Evolutionary conservation across 2,797 vertebrate genomes (phyloP), one percentile per base, ranked within the genome.

Genomic region (Leptatherina wallacei): DNA sequence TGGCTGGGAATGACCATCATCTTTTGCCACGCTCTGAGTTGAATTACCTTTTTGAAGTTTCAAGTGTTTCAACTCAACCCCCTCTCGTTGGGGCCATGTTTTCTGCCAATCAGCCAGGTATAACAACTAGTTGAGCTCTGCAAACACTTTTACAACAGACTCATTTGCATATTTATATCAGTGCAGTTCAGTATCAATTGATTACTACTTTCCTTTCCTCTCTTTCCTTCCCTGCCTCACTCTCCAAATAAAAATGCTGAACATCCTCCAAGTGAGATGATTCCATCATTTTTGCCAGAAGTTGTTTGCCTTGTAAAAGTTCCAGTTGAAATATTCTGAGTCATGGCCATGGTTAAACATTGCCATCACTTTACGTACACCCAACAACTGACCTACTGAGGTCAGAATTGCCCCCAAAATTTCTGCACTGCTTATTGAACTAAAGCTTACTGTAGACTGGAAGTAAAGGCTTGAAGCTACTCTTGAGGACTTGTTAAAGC

Each of bases 401-500:
- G 27, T 30, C 24, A 59, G 8, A 61, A 16, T 63, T 51, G 4
- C 5, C 14, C 60, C 20, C 61, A 57, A 70, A 57, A 70, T 30
- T 63, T 59, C 30, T 61, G 33, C 24, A 38, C 27, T 6, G 29
- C 36, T 69, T 30, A 44, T 14, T 32, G 40, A 72, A 18, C 65
- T 3, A 32, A 12, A n/a, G 9, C 14, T 27, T 16, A 12, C 14
- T 36, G 32, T 35, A 10, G 33, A 35, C 7, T 8, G 33, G 33
- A 35, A 8, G 33, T 35, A 8, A 32, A 32, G 30, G 30, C 33
- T 35, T 35, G 22, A 4, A 3, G 6, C 27, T 12, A 49, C 14
- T 29, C 22, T n/a, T 52, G 6, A 65, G 30, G 75, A 52, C 27
- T 58, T 71, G 14, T 70, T 63, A 51, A 47, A 55, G 42, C n/a